A percentile compares a stretch with the other conserved stretches of the same genome.
Conservation (phyloP, 1,140 invertebrate genomes). For the Papilio glaucus region DNA sequence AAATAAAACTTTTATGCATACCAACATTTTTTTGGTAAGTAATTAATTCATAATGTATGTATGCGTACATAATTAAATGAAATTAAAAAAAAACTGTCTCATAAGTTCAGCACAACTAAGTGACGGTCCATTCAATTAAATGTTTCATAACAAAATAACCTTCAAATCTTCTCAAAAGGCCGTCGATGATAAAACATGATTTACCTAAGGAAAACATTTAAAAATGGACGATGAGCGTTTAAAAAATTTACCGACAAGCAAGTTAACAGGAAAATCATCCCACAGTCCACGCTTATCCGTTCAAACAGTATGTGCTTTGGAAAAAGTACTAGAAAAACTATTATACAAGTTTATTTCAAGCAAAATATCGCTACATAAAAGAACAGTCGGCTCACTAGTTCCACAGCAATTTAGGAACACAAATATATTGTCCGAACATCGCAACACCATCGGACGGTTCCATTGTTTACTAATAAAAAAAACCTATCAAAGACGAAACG, state of each 20-base stretch:
- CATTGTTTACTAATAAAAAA: constrained; percentile 9
- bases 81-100: not conserved
- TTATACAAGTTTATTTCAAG: not conserved
- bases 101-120: not conserved
- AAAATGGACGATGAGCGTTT: constrained; percentile 61
- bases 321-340: constrained; percentile 32
- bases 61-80: constrained; percentile 1
- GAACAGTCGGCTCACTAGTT: not conserved
- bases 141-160: constrained; percentile 47
- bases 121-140: constrained; percentile 41
- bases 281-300: not conserved
- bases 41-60: not conserved
- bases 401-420: constrained; percentile 23
- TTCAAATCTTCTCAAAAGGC: constrained; percentile 51
- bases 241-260: constrained; percentile 44
- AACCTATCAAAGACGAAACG: not conserved
- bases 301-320: constrained; percentile 9
- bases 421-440: constrained; percentile 28
- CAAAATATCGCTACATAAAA: constrained; percentile 24
- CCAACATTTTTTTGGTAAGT: constrained; percentile 30
- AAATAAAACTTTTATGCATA: constrained; percentile 34
- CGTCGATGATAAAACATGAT: constrained; percentile 58
- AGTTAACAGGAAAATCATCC: constrained; percentile 24
- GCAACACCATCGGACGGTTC: constrained; percentile 20
- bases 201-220: constrained; percentile 44